Base-by-base conservation (phyloP, 2,797 vertebrate genomes). In the Prionace glauca region DNA sequence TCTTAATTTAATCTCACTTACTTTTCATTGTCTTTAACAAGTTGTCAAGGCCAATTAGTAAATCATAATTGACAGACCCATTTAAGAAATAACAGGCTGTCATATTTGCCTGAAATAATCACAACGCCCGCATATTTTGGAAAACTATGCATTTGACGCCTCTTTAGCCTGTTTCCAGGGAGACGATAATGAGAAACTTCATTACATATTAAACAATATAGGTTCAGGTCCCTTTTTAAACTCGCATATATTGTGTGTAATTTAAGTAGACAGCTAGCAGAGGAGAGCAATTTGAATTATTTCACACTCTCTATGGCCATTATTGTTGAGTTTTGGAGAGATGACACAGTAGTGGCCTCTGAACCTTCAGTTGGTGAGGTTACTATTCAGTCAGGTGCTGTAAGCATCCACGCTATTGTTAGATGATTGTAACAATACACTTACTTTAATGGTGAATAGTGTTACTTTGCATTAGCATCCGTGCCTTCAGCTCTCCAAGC, bases 31-130 rank as follows among this genome's bases (percentile, higher is more conserved):
- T 41, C 65, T n/a, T 92, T 69, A 92, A 92, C 62, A 92, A 69
- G 65, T 92, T 92, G 90, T 22, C 90, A 92, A 69, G 62, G 18
- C 90, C 90, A 92, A 69, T 92, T 92, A 91, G 88, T n/a, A 91
- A 91, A 16, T 22, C 60, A 65, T 65, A 91, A 91, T 36, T 69
- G 90, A 92, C 90, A 92, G 90, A 20, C 62, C 67, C 90, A 67
- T 67, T 92, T 67, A 92, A 69, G 62, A 69, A 92, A 92, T 92
- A 41, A 92, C 90, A 36, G 65, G 90, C 90, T 92, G 90, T 92
- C 90, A 92, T 69, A 69, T 92, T 62, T 69, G 62, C 67, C 20
- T 24, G n/a, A 92, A 67, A 41, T 92, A 92, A 92, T 41, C 90
- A 92, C 32, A 92, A 92, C 0, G 62, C 60, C 60, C 0, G 18